phyloP scores from a whole-genome alignment of 2,113 vertebrate genomes.

The Myiagra hebetior region DNA sequence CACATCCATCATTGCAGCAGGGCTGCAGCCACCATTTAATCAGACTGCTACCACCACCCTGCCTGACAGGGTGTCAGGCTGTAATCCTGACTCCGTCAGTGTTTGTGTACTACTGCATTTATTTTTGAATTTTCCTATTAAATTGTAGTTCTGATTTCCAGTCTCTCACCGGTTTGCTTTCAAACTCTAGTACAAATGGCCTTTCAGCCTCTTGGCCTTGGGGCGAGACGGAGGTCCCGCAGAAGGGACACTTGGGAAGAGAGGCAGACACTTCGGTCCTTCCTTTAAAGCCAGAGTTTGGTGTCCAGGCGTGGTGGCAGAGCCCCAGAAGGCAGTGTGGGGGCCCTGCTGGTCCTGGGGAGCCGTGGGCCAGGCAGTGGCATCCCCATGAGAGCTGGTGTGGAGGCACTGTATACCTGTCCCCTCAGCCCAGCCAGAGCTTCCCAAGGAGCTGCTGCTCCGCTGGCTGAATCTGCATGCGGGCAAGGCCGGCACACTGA shows the following conservation, averaged over 20 bases:
- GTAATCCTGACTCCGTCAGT: background rate
- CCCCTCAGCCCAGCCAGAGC: background rate
- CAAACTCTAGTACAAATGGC: background rate
- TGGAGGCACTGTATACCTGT: background rate
- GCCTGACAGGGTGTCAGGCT: background rate
- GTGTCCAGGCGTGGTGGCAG: background rate
- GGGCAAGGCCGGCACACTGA: background rate
- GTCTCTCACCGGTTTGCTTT: background rate
- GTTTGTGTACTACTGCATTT: background rate
- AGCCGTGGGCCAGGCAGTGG: background rate
- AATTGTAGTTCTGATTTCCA: background rate
- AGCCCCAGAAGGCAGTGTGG: background rate
- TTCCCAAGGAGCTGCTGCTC: background rate
- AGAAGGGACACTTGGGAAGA: slow-evolving; percentile 54
- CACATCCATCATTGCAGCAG: background rate
- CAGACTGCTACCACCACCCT: background rate
- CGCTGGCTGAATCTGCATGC: rapidly evolving
- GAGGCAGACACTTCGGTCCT: background rate
- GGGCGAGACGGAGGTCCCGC: background rate
- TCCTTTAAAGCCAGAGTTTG: slow-evolving; percentile 40
- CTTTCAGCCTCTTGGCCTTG: background rate
- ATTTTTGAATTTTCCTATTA: background rate
- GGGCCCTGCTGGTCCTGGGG: background rate
- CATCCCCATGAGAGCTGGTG: background rate
- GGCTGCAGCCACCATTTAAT: background rate